Base-by-base conservation (phyloP, 2,797 vertebrate species). In the Adelosebastes latens region DNA sequence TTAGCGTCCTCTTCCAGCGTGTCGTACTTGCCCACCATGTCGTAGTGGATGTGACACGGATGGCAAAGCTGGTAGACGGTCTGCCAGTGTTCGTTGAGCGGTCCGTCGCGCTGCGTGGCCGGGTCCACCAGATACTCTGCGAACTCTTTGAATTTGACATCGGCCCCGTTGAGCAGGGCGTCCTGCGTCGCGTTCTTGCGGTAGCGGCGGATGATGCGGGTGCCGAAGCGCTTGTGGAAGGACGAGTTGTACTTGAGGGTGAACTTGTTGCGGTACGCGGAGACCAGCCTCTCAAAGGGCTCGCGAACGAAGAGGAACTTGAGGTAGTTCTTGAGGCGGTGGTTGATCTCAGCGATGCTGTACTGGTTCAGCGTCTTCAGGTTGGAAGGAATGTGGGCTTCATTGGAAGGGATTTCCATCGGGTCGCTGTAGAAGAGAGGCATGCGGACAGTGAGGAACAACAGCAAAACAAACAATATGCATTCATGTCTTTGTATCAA, bases 41-140 rank as follows among this genome's bases (percentile, higher is more conserved):
- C 97, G 1, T 99, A 99, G 89, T 96, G 98, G 93, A 99, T 98
- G 94, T 98, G 98, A 93, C 98, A 99, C 0, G 98, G 98, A 85
- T 99, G 98, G 92, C 98, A 99, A 3, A 99, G 97, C 16, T 98
- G 97, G 93, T 96, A 96, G 13, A 98, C 98, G 0, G 98, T 98
- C 93, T 99, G 97, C 98, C 98, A 99, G 94, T 99, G 98, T 87
- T 99, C 98, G 0, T 99, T 99, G 89, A 99, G 98, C 0, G 98
- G 98, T 25, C 98, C 98, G 61, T 99, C 98, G 5, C 95, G 97
- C 91, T 96, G 97, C 0, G 98, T 99, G 29, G 97, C 97, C 0
- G 98, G 98, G 77, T 99, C 97, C 0, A 96, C 96, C 88, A 99
- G 96, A 82, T 99, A 99, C 0, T 97, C 97, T 0, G 97, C 96